Evolutionary conservation across 2,113 vertebrate genomes (phyloP).

Genomic region (Andinoacara biseriatus): DNA sequence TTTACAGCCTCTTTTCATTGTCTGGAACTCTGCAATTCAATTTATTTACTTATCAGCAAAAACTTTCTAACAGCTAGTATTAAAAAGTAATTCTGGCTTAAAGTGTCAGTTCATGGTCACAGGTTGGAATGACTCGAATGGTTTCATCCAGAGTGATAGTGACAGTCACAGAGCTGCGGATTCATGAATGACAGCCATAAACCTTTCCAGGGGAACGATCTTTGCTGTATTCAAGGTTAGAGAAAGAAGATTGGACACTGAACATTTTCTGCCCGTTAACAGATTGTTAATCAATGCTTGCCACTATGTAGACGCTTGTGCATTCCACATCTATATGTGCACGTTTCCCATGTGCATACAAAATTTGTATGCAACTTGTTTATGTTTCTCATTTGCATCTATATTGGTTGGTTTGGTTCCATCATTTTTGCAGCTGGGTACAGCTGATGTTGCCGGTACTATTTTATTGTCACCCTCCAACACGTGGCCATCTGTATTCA

Average conservation of each 20-base stretch:
- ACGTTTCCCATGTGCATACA: background rate
- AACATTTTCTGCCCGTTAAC: background rate
- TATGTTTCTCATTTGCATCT: slow-evolving; percentile 20
- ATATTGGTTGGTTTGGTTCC: background rate
- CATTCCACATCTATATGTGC: background rate
- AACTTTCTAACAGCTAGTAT: background rate
- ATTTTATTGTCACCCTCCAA: background rate
- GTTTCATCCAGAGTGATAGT: background rate
- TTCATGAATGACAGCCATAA: background rate
- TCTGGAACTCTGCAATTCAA: background rate
- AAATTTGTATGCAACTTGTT: background rate
- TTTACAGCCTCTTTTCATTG: background rate
- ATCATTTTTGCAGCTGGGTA: background rate
- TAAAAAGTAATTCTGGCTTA: background rate
- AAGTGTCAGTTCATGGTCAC: background rate
- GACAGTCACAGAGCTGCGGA: background rate
- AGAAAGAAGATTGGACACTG: background rate
- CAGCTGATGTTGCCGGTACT: background rate
- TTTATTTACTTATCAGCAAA: no score
- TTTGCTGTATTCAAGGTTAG: slow-evolving; percentile 32
- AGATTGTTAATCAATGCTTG: background rate
- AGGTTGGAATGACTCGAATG: background rate
- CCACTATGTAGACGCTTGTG: background rate
- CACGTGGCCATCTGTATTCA: slow-evolving; percentile 11
- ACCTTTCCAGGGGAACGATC: slow-evolving; percentile 5